Base-by-base conservation (phyloP, 1,140 invertebrate species). In the Euwallacea similis region DNA sequence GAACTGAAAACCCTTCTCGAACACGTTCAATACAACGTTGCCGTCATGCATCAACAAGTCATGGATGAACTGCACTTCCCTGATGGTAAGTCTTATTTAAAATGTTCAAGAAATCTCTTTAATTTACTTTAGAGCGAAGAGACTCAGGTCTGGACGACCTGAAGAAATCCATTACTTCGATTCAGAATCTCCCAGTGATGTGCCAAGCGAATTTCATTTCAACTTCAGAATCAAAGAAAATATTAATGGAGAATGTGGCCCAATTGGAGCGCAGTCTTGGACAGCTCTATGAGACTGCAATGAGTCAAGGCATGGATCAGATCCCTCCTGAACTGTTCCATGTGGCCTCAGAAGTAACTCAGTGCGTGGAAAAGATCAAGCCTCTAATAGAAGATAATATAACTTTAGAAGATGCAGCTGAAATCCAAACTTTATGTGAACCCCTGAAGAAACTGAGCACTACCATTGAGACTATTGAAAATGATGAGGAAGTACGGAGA, bases 1-100 rank as follows among this genome's bases (percentile, higher is more conserved):
- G 73, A 75, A 61, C 62, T 76, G 7, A 74, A 74, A 69, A 33
- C 43, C 11, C 46, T 75, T 16, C 46, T 78, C 6, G 72, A 78
- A 72, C 76, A 77, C 55, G 54, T 78, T 21, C 77, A 78, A 50
- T 78, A 78, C 50, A 78, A 78, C 56, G 76, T 78, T 11, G 77
- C 77, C 6, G 74, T 77, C 9, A 78, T 78, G 74, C 77, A 78
- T 68, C 76, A 77, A 55, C 74, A 77, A 54, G 76, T 78, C 53
- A 33, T 78, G 55, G 76, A 78, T 50, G 76, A 78, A 71, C 73
- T 73, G 9, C 72, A 74, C 43, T 73, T 76, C 54, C n/a, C 65
- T 9, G 75, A 70, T 44, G 56, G 55, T 2, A 33, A 33, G 21
- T 33, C 21, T 33, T 33, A 33, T 33, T 33, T 2, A 33, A 33